Base-by-base conservation (phyloP, 2,888 invertebrate genomes). In the Nasonia oneida region DNA sequence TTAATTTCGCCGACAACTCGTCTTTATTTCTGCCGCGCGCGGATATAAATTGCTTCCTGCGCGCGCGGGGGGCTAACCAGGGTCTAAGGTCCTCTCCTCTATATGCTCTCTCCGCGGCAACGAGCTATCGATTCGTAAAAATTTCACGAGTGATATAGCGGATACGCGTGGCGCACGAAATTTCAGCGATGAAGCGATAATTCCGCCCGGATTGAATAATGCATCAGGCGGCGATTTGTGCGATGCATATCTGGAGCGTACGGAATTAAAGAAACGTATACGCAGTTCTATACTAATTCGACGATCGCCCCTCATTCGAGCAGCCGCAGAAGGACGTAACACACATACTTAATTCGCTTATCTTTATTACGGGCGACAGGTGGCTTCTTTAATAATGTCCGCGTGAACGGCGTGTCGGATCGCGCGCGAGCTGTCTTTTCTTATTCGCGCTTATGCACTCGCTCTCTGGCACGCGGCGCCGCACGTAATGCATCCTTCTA, bases 401-500 rank as follows among this genome's bases (percentile, higher is more conserved):
- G 57, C n/a, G 57, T n/a, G 29, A 29, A 33, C 50, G 71, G 47
- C 61, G 53, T 71, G 6, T 71, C 12, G 42, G 67, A 78, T 64
- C 77, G 6, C 39, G 39, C 81, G 50, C 81, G 81, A 64, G 79
- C 78, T 82, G 83, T 75, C 79, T 29, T 29, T 77, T 81, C 39
- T 81, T 50, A 80, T 79, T 42, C 10, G 42, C 42, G 42, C 42
- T 42, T 42, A 10, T 29, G 29, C 29, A 29, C 42, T 10, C 12
- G 2, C 47, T 47, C 10, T 29, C 1, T 29, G 29, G 29, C 47
- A 42, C 10, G 8, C 37, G 3, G 4, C 37, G 37, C 77, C 70
- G n/a, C 64, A 75, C 79, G 88, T 90, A 90, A 91, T 89, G 82
- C 85, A 85, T 88, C 86, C 89, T 90, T 89, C 86, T 89, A 90